Evolutionary conservation across 2,797 vertebrate genomes (phyloP).

Genomic region (Buceros bicornis): DNA sequence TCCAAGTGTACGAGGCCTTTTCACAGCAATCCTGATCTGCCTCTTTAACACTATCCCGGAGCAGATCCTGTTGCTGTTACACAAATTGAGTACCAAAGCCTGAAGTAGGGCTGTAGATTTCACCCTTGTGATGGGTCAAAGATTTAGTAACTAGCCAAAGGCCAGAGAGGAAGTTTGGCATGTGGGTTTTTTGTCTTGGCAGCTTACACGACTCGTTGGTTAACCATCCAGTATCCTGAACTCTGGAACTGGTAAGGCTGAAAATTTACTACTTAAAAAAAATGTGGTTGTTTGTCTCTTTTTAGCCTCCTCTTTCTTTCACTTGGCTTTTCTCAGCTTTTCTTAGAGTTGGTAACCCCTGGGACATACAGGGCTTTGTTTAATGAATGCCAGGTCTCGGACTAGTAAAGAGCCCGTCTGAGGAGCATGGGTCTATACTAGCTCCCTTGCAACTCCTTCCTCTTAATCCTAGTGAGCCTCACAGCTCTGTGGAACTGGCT

Average conservation of each 20-base stretch:
- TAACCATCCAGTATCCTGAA: neutral
- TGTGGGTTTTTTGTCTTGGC: neutral
- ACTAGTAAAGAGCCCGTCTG: neutral
- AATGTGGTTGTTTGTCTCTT: fast-evolving
- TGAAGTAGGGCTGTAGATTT: neutral
- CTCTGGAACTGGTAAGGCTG: neutral
- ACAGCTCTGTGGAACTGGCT: neutral
- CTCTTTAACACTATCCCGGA: neutral
- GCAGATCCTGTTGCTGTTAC: neutral
- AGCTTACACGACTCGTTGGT: neutral
- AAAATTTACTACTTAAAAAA: neutral
- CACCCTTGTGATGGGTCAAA: neutral
- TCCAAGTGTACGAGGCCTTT: neutral
- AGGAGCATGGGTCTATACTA: neutral
- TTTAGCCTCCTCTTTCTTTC: neutral
- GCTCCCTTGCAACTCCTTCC: neutral
- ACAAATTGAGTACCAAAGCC: neutral
- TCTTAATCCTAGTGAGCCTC: neutral
- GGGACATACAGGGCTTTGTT: neutral
- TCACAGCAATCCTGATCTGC: neutral
- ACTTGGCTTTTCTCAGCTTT: neutral
- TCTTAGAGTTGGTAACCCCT: neutral
- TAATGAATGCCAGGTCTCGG: neutral
- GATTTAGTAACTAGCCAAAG: neutral
- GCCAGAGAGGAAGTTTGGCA: neutral